These are phyloP conservation scores for Himantopus leucocephalus DNA, from an alignment of 2,113 vertebrate species.

Conservation along the genomic window DNA sequence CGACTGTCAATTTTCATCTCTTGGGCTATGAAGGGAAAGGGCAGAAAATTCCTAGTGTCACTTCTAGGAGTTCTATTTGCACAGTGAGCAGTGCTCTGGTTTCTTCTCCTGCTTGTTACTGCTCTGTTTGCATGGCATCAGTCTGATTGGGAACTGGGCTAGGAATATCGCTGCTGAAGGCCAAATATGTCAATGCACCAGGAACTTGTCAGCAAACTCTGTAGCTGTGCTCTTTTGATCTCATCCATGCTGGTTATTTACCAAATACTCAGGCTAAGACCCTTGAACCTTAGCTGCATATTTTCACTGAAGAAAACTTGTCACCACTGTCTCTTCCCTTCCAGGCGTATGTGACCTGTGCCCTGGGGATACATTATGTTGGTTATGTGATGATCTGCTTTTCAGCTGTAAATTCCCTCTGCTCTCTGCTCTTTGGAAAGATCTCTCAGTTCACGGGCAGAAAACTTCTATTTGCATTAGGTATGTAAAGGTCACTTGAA, in stretches of 20 bases:
- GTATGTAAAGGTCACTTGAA: conserved; percentile 71
- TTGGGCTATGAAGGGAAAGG: not conserved
- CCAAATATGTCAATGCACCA: not conserved
- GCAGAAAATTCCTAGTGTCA: not conserved
- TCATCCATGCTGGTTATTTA: not conserved
- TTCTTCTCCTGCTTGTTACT: not conserved
- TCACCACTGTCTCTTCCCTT: not conserved
- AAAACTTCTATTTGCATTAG: conserved; percentile 78
- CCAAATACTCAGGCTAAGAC: not conserved
- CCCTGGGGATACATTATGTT: conserved; percentile 87
- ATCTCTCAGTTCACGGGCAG: conserved; percentile 83
- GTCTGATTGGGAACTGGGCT: not conserved
- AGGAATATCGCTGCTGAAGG: not conserved
- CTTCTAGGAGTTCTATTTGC: not conserved
- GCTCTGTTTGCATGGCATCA: not conserved
- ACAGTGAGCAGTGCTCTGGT: not conserved
- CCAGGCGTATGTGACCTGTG: conserved; percentile 90
- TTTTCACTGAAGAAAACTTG: not conserved
- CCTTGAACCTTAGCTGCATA: not conserved
- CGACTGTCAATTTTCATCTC: not conserved
- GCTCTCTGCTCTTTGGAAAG: conserved; percentile 83
- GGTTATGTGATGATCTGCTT: conserved; percentile 95
- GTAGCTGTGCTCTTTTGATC: not conserved
- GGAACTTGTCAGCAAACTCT: not conserved
- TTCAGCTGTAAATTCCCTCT: conserved; percentile 82